Percentiles rank a stretch among this genome's conserved stretches.
Conservation (phyloP, 2,113 vertebrate species). For the Amia ocellicauda region DNA sequence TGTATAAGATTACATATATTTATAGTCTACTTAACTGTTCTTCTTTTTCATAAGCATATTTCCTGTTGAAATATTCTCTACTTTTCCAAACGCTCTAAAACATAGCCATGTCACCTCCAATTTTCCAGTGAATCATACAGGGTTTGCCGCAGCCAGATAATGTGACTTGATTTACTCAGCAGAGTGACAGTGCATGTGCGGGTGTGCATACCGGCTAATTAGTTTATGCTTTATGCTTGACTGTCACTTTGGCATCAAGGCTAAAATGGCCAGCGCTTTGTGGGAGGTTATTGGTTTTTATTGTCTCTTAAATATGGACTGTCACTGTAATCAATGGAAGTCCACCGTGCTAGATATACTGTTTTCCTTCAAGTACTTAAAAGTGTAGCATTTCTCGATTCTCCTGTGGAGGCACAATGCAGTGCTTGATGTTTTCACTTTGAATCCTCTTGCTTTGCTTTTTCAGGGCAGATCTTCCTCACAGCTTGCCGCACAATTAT, state of each 20-base stretch:
- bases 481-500: conserved; percentile 57
- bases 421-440: conserved; percentile 43
- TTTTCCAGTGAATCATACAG: background rate
- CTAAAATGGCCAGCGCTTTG: background rate
- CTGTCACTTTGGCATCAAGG: conserved; percentile 2
- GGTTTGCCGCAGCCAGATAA: background rate
- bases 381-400: conserved; percentile 27
- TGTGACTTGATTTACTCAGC: background rate
- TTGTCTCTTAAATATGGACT: background rate
- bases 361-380: conserved; percentile 27
- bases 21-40: too few species aligned
- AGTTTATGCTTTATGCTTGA: background rate
- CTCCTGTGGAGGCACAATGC: conserved; percentile 46
- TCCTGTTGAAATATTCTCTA: too few species aligned
- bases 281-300: background rate
- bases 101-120: too few species aligned
- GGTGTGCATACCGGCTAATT: conserved; percentile 13
- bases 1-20: too few species aligned
- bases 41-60: too few species aligned
- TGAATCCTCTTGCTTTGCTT: conserved; percentile 42
- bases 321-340: background rate
- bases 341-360: background rate
- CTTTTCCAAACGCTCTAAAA: too few species aligned
- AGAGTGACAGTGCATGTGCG: background rate
- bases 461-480: conserved; percentile 47